These are phyloP conservation scores for Cololabis saira DNA, from an alignment of 2,113 vertebrate genomes.

Conservation along the genomic window DNA sequence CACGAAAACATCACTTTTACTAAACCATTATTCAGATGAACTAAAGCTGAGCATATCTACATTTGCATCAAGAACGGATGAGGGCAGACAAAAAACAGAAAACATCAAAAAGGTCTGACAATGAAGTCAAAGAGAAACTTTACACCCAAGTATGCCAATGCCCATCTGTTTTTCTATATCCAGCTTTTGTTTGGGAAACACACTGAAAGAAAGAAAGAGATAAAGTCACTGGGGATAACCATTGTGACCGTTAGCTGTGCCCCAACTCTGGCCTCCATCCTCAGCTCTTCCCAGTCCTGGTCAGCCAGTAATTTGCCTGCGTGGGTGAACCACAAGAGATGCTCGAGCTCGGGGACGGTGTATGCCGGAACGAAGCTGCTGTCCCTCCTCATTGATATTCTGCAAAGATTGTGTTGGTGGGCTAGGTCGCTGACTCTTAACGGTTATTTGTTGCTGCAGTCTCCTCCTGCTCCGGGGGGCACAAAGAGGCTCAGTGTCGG, in stretches of 20 bases:
- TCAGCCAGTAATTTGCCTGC: constrained; percentile 13
- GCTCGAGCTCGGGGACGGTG: constrained; percentile 16
- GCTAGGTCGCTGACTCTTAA: constrained; percentile 71
- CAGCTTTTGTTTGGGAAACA: constrained; percentile 59
- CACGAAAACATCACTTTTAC: constrained; percentile 40
- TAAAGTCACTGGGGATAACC: constrained; percentile 58
- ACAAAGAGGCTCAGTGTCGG: constrained; percentile 80
- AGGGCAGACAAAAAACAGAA: constrained; percentile 39
- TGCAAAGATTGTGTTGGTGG: constrained; percentile 32
- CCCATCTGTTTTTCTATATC: constrained; percentile 64
- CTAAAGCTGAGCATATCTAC: constrained; percentile 49
- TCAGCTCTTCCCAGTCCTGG: constrained; percentile 26
- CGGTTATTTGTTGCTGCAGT: constrained; percentile 75
- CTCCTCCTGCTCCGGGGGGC: constrained; percentile 67
- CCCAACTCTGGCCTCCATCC: constrained; percentile 37
- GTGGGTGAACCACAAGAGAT: constrained; percentile 44
- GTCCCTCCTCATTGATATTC: constrained; percentile 78
- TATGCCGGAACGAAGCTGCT: constrained; percentile 47
- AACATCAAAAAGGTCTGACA: constrained; percentile 62
- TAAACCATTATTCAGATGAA: constrained; percentile 47
- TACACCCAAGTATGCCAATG: constrained; percentile 58
- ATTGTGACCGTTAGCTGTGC: constrained; percentile 47
- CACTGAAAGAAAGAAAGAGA: constrained; percentile 52
- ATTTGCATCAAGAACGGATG: constrained; percentile 48
- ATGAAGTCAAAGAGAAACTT: constrained; percentile 62